Conservation (phyloP, 2,888 invertebrate genomes). For the Himalopsyche tibetana region DNA sequence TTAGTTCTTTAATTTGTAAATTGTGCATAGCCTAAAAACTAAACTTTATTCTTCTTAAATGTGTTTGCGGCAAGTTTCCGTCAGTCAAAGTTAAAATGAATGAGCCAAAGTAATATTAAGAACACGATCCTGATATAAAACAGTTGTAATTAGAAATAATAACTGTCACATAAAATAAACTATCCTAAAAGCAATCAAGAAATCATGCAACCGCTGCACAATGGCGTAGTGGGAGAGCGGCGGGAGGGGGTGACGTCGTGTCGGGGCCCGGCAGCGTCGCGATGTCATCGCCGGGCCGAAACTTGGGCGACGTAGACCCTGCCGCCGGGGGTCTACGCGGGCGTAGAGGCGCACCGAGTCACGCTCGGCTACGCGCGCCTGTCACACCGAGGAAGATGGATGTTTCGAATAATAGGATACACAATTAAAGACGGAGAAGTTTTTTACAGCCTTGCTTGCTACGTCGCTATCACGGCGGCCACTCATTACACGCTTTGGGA, state of each 20-base stretch:
- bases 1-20: no score
- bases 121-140: no score
- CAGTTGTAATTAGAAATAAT: neutral
- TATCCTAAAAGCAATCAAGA: slow-evolving; percentile 21
- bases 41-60: no score
- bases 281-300: slow-evolving; percentile 27
- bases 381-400: slow-evolving; percentile 64
- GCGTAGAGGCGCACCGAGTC: slow-evolving; percentile 60
- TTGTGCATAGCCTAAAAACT: no score
- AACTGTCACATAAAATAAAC: slow-evolving; percentile 15
- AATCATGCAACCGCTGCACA: slow-evolving; percentile 30
- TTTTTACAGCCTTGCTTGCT: neutral
- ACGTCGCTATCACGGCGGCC: slow-evolving; percentile 29
- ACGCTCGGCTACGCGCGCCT: slow-evolving; percentile 62
- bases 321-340: slow-evolving; percentile 39
- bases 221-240: neutral
- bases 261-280: neutral
- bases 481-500: slow-evolving; percentile 3
- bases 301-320: slow-evolving; percentile 27
- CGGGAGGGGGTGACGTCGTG: neutral
- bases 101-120: no score
- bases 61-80: no score
- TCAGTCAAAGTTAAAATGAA: no score
- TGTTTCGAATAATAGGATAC: slow-evolving; percentile 60
- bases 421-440: slow-evolving; percentile 63